Percentiles rank a stretch among this genome's conserved stretches.
phyloP scores from a whole-genome alignment of 2,113 vertebrate genomes.

The Crotalus helleri region DNA sequence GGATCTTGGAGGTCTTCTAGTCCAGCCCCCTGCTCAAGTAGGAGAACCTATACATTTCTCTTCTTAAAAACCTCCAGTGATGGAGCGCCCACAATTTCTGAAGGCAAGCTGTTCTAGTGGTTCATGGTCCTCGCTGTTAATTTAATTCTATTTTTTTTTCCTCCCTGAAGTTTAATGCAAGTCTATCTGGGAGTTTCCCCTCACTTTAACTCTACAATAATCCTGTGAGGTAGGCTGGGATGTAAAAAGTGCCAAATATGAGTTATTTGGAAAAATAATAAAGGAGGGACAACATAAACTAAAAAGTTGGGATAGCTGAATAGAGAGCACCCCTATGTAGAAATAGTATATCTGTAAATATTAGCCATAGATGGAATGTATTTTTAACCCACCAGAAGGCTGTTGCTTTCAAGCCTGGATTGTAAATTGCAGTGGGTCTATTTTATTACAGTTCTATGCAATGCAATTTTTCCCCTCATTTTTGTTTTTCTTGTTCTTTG shows the following conservation, averaged over 20 bases:
- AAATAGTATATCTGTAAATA: background rate
- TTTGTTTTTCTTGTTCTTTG: background rate
- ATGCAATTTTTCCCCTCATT: background rate
- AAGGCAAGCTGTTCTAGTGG: no score
- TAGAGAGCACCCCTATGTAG: background rate
- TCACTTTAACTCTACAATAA: background rate
- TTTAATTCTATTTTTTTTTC: background rate
- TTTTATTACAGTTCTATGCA: background rate
- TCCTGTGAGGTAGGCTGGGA: background rate
- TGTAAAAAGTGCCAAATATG: background rate
- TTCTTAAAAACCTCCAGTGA: no score
- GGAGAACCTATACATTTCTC: no score
- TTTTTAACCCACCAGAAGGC: background rate
- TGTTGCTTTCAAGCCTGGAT: background rate
- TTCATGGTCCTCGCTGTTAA: no score
- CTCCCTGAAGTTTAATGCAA: background rate
- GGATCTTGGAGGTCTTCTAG: no score
- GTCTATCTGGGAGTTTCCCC: background rate
- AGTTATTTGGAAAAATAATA: background rate
- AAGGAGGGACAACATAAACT: background rate
- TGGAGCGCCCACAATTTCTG: no score
- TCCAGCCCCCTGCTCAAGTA: no score
- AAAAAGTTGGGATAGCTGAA: background rate
- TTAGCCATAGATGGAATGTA: background rate
- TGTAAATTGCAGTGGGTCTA: background rate